A percentile compares a stretch with the other conserved stretches of the same genome.
Conservation (phyloP, 2,113 vertebrate species). For the Zingel zingel region DNA sequence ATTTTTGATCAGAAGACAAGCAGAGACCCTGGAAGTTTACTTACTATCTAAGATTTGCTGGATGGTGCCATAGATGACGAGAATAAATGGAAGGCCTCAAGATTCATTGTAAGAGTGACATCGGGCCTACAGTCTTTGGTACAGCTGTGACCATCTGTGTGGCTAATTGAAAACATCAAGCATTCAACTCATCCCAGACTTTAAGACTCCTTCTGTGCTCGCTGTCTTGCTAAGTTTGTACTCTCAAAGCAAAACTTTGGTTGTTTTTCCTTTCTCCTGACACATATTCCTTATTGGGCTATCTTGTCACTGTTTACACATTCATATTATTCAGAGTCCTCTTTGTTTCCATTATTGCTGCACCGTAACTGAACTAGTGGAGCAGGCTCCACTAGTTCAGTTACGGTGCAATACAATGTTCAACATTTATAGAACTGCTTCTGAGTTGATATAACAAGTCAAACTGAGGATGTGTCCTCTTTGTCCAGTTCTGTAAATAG, state of each 20-base stretch:
- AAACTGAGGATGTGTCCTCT: slow-evolving; percentile 32
- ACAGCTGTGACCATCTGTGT: slow-evolving; percentile 11
- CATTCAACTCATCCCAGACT: neutral
- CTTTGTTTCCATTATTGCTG: neutral
- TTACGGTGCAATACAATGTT: neutral
- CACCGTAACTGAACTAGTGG: neutral
- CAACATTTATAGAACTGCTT: slow-evolving; percentile 16
- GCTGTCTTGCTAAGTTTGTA: neutral
- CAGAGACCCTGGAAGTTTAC: slow-evolving; percentile 18
- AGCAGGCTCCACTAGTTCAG: too few species aligned
- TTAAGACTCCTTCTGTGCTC: neutral
- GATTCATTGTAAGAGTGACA: slow-evolving; percentile 22
- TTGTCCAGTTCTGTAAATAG: slow-evolving; percentile 38
- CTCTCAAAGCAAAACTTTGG: neutral
- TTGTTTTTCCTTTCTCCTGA: neutral
- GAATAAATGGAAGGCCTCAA: slow-evolving; percentile 11
- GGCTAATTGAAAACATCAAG: slow-evolving; percentile 13
- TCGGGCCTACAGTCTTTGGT: neutral
- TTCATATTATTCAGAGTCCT: neutral
- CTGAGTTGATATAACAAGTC: neutral
- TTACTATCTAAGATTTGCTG: slow-evolving; percentile 19
- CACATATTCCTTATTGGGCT: neutral
- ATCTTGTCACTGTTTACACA: neutral
- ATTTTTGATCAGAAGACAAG: neutral
- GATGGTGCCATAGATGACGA: slow-evolving; percentile 1